phyloP scores from a whole-genome alignment of 2,797 vertebrate species.

The Scolopax rusticola region DNA sequence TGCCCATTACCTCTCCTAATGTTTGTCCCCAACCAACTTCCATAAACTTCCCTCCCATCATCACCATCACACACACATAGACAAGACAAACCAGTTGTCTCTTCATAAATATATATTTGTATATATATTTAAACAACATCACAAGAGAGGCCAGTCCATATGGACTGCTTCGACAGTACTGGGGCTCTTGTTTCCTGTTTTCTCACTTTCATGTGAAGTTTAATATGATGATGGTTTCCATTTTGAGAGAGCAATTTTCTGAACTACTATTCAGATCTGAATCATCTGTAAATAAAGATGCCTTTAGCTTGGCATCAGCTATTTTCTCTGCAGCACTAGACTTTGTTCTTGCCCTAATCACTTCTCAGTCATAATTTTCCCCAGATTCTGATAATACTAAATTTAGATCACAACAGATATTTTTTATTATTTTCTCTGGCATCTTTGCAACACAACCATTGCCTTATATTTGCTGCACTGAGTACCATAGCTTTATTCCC shows the following conservation, averaged over 20 bases:
- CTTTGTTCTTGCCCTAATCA: constrained; percentile 47
- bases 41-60: background rate
- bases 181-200: background rate
- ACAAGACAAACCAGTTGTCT: background rate
- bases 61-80: no score
- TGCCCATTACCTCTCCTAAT: background rate
- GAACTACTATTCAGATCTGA: background rate
- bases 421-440: constrained; percentile 37
- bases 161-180: background rate
- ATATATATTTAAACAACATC: background rate
- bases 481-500: background rate
- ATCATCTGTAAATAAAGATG: constrained; percentile 11
- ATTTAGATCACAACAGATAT: constrained; percentile 36
- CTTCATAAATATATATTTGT: background rate
- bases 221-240: background rate
- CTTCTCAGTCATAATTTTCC: constrained; percentile 12
- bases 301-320: constrained; percentile 33
- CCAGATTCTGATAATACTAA: constrained; percentile 54
- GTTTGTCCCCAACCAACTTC: background rate
- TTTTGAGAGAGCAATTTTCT: constrained; percentile 36
- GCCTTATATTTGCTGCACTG: background rate
- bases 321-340: background rate
- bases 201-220: background rate
- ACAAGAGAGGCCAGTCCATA: background rate
- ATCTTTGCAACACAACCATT: background rate